phyloP scores from a whole-genome alignment of 2,797 vertebrate genomes.

The Microctenopoma steveboyesi region DNA sequence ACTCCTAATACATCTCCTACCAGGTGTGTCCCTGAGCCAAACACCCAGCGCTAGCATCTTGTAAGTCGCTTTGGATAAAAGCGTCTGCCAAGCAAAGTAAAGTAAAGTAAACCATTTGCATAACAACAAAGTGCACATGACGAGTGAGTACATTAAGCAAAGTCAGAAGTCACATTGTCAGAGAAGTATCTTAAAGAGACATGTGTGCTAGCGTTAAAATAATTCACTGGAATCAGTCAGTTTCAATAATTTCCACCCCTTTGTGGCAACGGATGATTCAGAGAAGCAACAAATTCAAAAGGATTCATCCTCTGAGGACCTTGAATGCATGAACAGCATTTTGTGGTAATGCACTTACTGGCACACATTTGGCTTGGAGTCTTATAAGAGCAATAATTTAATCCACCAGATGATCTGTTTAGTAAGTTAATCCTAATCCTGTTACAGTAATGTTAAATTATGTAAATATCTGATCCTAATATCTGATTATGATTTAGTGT shows the following conservation, averaged over 20 bases:
- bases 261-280: no score
- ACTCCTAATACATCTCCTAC: no score
- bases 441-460: conserved; percentile 75
- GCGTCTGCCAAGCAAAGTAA: no score
- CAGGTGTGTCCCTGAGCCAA: no score
- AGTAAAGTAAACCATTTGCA: no score
- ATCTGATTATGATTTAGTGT: conserved; percentile 52
- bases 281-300: background rate
- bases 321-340: background rate
- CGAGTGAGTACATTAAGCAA: background rate
- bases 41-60: no score
- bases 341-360: background rate
- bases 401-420: conserved; percentile 44
- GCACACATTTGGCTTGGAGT: background rate
- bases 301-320: background rate
- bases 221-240: no score
- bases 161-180: background rate
- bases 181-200: no score
- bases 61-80: no score
- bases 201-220: no score
- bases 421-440: conserved; percentile 72
- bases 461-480: conserved; percentile 56
- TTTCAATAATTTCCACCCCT: no score
- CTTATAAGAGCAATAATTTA: conserved; percentile 30
- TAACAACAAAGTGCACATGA: no score